These are phyloP conservation scores for Actinemys pallida DNA, from an alignment of 2,113 vertebrate genomes.

Conservation along the genomic window DNA sequence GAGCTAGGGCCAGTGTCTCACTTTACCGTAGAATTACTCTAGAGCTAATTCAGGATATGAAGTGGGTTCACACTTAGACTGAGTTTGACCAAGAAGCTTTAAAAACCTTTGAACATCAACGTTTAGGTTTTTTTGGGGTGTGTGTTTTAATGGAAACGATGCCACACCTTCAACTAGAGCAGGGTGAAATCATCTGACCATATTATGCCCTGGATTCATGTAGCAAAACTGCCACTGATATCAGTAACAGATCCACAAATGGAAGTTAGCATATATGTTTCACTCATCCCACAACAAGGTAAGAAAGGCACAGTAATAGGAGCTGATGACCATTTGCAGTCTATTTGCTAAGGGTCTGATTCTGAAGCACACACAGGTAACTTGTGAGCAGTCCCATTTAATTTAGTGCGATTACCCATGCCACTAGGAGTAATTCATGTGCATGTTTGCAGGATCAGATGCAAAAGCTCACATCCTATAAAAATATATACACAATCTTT, in stretches of 20 bases:
- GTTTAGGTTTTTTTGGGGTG: background rate
- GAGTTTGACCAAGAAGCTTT: background rate
- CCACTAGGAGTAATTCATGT: background rate
- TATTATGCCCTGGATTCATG: accelerated
- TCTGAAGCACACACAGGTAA: background rate
- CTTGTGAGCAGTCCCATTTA: background rate
- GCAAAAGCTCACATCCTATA: background rate
- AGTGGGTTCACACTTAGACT: background rate
- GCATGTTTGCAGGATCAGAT: background rate
- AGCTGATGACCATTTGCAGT: background rate
- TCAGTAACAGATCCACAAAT: accelerated
- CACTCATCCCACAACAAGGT: accelerated
- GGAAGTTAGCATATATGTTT: background rate
- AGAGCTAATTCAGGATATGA: accelerated
- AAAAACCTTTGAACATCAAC: background rate
- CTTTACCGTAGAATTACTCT: background rate
- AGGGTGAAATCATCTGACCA: background rate
- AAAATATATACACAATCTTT: accelerated
- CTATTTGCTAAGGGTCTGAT: background rate
- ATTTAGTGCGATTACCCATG: background rate
- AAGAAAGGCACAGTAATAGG: accelerated
- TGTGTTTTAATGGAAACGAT: background rate
- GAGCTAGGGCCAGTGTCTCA: background rate
- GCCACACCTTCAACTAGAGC: background rate
- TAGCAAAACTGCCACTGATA: background rate